phyloP scores from a whole-genome alignment of 2,888 invertebrate species.

The Trachelus troglodyta region DNA sequence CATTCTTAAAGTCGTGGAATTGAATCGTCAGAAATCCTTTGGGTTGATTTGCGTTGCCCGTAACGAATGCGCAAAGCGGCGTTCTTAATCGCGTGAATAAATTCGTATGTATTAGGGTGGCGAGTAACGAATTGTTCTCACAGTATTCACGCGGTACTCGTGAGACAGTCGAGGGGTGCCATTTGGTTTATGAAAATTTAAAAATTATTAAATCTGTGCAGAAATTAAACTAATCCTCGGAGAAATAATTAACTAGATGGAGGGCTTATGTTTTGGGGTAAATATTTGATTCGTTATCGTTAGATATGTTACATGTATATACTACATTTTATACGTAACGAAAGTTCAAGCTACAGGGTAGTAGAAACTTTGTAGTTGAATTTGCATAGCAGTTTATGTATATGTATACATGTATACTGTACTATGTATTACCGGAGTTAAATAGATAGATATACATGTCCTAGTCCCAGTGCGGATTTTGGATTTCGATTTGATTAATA shows the following conservation, averaged over 20 bases:
- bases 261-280: not conserved
- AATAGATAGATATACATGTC: not conserved
- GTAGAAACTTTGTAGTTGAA: not conserved
- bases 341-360: not conserved
- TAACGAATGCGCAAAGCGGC: not conserved
- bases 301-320: not conserved
- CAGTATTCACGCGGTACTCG: not conserved
- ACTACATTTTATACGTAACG: not conserved
- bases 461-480: not conserved
- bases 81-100: constrained; percentile 41
- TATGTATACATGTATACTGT: not conserved
- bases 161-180: not conserved
- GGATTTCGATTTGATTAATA: not conserved
- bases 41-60: not conserved
- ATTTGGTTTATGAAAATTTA: not conserved
- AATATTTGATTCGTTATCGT: not conserved
- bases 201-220: not conserved
- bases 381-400: not conserved
- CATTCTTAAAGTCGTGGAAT: constrained; percentile 23
- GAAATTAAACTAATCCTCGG: not conserved
- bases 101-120: constrained; percentile 17
- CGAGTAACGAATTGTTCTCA: not conserved
- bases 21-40: constrained; percentile 47
- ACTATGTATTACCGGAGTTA: not conserved
- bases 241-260: not conserved